Base-by-base conservation (phyloP, 2,113 vertebrate species). In the Aegithalos caudatus region DNA sequence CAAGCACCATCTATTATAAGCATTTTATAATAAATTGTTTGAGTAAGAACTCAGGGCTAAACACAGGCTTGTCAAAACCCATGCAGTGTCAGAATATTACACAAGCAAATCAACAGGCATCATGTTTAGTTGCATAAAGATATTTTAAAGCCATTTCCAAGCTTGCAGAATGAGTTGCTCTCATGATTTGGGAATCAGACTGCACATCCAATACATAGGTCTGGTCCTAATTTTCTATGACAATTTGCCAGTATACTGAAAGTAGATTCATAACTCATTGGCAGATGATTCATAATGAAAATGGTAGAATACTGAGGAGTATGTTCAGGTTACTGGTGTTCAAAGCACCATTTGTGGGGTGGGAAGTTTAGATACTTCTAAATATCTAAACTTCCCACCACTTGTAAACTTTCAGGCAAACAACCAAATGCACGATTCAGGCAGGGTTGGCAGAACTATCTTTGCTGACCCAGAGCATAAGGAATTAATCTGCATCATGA, bases 391-490 rank as follows among this genome's bases (percentile, higher is more conserved):
- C 35, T 69, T 78, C 64, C 54, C 54, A 61, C 10, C 73, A 45
- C 23, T 78, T 53, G 28, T 28, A 23, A 28, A 45, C 22, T 61
- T 86, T 7, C 23, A 69, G 47, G 74, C 70, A 73, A 91, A 28
- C 2, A 2, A 58, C 51, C 64, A 92, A 93, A 86, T 2, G 24
- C 9, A 42, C 14, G 12, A 64, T 51, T 70, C 72, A 83, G 81
- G 42, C 74, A 74, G 64, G 7, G 44, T 0, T 91, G 71, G 88
- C 81, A 96, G 82, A 70, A 35, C 22, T 31, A 50, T 51, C 71
- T 57, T 81, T 67, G 50, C 82, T 95, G 93, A 86, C 76, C 90
- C 90, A 88, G 56, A 88, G 42, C 90, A 77, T 80, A 81, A 95
- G 90, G 76, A 94, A 93, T 77, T 88, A 78, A 93, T 95, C 87